Percentiles rank a stretch among this genome's conserved stretches.
These are phyloP conservation scores for Caenorhabditis sp. DNA, from an alignment of 2,888 invertebrate species.

Conservation along the genomic window DNA sequence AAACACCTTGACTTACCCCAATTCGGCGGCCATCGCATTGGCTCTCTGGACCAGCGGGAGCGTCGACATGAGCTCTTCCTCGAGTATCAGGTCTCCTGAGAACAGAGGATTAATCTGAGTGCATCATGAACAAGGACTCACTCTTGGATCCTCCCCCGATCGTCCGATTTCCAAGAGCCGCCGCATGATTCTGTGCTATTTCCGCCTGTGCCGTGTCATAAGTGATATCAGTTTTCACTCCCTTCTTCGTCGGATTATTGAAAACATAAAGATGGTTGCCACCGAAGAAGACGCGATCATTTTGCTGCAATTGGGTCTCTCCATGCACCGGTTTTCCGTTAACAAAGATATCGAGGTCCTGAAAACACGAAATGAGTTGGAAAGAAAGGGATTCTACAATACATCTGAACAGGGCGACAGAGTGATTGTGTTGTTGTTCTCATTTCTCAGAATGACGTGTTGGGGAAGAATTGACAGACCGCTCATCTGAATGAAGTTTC, in stretches of 20 bases:
- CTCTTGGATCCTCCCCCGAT: conserved; percentile 35
- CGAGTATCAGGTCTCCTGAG: conserved; percentile 79
- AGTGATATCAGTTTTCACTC: conserved; percentile 80
- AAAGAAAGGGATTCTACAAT: not conserved
- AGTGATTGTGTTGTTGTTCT: conserved; percentile 74
- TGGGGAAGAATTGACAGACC: conserved; percentile 82
- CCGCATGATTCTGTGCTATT: conserved; percentile 81
- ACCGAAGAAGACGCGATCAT: conserved; percentile 82
- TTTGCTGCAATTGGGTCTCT: conserved; percentile 81
- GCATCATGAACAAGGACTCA: no score
- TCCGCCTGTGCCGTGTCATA: conserved; percentile 82
- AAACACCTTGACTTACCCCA: conserved; percentile 76
- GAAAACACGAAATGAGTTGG: not conserved
- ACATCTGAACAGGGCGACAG: conserved; percentile 73
- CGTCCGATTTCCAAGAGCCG: conserved; percentile 63
- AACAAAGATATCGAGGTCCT: conserved; percentile 79
- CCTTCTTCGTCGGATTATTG: conserved; percentile 80
- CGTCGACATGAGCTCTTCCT: conserved; percentile 82
- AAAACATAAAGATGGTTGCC: conserved; percentile 82
- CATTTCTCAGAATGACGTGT: conserved; percentile 81
- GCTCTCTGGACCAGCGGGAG: conserved; percentile 82
- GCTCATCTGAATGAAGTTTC: conserved; percentile 80
- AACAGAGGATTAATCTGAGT: conserved; percentile 4
- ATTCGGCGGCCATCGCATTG: conserved; percentile 82
- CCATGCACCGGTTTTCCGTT: conserved; percentile 81